These are phyloP conservation scores for Lutjanus erythropterus DNA, from an alignment of 2,113 vertebrate species.

Conservation along the genomic window DNA sequence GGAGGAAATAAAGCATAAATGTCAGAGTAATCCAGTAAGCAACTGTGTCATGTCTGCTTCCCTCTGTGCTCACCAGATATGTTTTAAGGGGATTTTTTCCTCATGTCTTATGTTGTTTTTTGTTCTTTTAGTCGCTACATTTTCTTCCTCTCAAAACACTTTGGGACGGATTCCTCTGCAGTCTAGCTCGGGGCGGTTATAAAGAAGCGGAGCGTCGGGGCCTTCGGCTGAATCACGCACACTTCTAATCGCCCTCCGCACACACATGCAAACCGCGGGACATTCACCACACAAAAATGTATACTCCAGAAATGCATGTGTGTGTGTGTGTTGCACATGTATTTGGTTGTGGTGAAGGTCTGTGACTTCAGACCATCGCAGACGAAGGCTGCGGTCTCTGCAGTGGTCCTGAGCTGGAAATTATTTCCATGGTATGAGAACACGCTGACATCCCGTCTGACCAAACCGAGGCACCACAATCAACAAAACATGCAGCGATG, in stretches of 20 bases:
- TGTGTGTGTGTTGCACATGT: not conserved
- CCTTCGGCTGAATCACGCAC: constrained; percentile 7
- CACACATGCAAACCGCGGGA: constrained; percentile 6
- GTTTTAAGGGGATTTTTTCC: not conserved
- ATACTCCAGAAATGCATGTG: not conserved
- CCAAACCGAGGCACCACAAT: constrained; percentile 28
- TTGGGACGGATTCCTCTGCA: constrained; percentile 16
- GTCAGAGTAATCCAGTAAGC: constrained; percentile 15
- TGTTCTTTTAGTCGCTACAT: not conserved
- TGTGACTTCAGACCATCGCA: not conserved
- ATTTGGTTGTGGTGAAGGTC: constrained; percentile 14
- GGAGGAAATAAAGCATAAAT: not conserved
- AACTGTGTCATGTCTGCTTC: constrained; percentile 1
- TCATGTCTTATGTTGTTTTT: not conserved
- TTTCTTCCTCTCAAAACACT: constrained; percentile 1
- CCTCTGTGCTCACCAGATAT: not conserved
- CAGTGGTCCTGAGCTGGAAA: constrained; percentile 22
- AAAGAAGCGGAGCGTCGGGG: constrained; percentile 4
- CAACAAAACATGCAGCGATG: constrained; percentile 33
- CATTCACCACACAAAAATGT: constrained; percentile 22
- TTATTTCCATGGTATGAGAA: constrained; percentile 22
- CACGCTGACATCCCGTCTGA: constrained; percentile 17
- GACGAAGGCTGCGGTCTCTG: constrained; percentile 20
- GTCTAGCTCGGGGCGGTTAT: constrained; percentile 4
- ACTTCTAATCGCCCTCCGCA: not conserved